These are phyloP conservation scores for Thunnus thynnus DNA, from an alignment of 2,113 vertebrate species.

Conservation along the genomic window DNA sequence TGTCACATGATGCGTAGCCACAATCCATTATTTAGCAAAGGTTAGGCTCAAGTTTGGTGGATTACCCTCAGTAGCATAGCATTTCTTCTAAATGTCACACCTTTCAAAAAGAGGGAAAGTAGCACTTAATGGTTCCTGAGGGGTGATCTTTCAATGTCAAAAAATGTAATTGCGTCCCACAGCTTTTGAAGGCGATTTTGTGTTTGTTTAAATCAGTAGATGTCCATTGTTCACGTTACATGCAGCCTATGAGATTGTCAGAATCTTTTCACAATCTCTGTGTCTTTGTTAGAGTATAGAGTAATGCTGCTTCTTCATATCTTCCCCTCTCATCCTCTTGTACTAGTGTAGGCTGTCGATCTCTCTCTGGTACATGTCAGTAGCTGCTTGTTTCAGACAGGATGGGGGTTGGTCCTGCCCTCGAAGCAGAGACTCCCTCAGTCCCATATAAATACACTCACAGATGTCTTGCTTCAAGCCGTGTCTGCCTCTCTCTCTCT, in stretches of 20 bases:
- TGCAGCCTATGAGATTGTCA: background rate
- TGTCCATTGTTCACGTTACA: background rate
- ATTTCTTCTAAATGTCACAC: conserved; percentile 72
- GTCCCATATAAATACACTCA: conserved; percentile 78
- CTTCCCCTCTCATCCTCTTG: background rate
- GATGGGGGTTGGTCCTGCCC: conserved; percentile 74
- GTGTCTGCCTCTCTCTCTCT: conserved; percentile 54
- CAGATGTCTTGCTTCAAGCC: conserved; percentile 67
- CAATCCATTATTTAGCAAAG: conserved; percentile 65
- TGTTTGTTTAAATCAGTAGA: conserved; percentile 17
- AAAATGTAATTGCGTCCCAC: background rate
- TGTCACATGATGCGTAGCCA: conserved; percentile 44
- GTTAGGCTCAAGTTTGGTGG: conserved; percentile 65
- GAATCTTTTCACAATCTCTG: background rate
- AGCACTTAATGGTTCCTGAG: conserved; percentile 45
- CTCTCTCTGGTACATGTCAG: conserved; percentile 78
- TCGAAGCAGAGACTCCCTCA: conserved; percentile 67
- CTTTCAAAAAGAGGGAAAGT: conserved; percentile 56
- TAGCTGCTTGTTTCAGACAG: conserved; percentile 65
- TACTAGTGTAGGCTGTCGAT: background rate
- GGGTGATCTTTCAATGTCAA: conserved; percentile 46
- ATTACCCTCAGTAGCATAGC: conserved; percentile 34
- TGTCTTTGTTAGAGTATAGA: too few species aligned
- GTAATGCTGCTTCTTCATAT: background rate
- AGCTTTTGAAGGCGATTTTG: conserved; percentile 5